These are phyloP conservation scores for Litocranius walleri DNA, from an alignment of 2,113 vertebrate genomes.

Conservation along the genomic window DNA sequence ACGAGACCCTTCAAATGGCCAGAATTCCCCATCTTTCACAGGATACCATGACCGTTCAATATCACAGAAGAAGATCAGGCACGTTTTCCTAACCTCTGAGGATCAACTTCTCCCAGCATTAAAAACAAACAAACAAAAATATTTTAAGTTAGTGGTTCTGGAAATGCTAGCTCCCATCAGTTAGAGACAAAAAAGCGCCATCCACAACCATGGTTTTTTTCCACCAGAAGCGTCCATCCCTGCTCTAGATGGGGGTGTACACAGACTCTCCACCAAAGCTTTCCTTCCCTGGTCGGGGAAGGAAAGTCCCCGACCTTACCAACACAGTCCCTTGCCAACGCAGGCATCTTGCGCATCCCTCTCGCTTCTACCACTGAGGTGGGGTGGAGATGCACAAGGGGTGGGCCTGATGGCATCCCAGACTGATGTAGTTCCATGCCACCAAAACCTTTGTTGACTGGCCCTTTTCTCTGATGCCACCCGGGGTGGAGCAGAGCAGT, in stretches of 20 bases:
- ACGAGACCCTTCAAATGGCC: not conserved
- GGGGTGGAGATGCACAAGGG: not conserved
- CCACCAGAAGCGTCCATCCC: not conserved
- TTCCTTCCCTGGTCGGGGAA: not conserved
- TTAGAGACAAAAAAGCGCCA: not conserved
- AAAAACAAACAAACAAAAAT: not conserved
- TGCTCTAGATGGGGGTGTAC: not conserved
- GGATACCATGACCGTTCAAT: not conserved
- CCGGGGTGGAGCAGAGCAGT: not conserved
- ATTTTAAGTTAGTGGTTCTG: not conserved
- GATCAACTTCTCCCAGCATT: not conserved
- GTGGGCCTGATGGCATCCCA: not conserved
- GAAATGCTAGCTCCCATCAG: not conserved
- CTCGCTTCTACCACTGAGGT: not conserved
- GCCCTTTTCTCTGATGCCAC: not conserved
- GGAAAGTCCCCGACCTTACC: too few relatives aligned
- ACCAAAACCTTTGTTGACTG: not conserved
- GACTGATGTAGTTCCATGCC: not conserved
- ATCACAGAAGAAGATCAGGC: not conserved
- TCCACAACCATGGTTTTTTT: not conserved
- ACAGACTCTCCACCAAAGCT: not conserved
- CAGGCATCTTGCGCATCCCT: not conserved
- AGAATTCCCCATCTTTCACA: not conserved
- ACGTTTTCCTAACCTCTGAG: not conserved
- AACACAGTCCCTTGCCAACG: not conserved